Evolutionary conservation across 92 coral and sea anemone species (phyloP).

Genomic region (Heteractis magnifica): DNA sequence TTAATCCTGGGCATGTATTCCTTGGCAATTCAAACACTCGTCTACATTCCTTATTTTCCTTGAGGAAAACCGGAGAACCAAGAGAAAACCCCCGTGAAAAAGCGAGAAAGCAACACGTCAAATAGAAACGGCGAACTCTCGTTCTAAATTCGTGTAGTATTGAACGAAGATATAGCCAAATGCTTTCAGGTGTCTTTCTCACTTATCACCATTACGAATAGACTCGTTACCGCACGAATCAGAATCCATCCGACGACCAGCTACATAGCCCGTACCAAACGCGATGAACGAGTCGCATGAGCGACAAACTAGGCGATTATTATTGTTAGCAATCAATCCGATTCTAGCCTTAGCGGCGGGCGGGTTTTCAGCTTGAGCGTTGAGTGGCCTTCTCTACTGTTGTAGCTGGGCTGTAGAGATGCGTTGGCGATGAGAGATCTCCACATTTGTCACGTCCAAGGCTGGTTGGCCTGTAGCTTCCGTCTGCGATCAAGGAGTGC

Average conservation of each 20-base stretch:
- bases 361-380: slow-evolving; percentile 9
- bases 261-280: slow-evolving; percentile 24
- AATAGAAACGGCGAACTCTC: too few relatives aligned
- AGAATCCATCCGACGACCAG: not conserved
- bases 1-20: too few relatives aligned
- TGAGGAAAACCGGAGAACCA: too few relatives aligned
- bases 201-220: not conserved
- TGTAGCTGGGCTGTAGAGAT: slow-evolving; percentile 19
- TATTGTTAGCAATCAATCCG: slow-evolving; percentile 23
- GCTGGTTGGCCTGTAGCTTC: not conserved
- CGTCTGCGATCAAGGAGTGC: slow-evolving; percentile 7
- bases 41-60: too few relatives aligned
- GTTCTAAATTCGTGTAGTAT: too few relatives aligned
- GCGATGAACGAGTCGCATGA: slow-evolving; percentile 17
- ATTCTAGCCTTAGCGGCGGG: slow-evolving; percentile 12
- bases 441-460: slow-evolving; percentile 28
- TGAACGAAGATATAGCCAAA: too few relatives aligned
- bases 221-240: slow-evolving; percentile 1
- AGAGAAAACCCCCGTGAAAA: too few relatives aligned
- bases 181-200: not conserved
- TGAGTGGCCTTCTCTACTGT: slow-evolving; percentile 41
- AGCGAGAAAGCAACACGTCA: too few relatives aligned
- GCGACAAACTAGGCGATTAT: not conserved
- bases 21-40: too few relatives aligned
- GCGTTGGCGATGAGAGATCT: slow-evolving; percentile 8